phyloP scores from a whole-genome alignment of 2,113 vertebrate species.

The Gymnarchus niloticus region DNA sequence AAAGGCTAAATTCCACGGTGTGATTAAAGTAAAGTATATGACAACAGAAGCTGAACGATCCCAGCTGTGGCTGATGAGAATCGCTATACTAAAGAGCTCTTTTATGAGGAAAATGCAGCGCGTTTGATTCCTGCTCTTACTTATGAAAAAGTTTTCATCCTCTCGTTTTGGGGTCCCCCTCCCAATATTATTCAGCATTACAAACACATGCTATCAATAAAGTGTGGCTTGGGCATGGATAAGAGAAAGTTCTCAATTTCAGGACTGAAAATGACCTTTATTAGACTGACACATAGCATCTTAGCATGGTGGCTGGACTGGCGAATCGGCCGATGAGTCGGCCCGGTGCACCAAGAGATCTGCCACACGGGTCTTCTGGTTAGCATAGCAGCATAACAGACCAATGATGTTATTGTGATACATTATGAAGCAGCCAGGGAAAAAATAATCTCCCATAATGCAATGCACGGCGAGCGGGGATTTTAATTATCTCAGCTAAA shows the following conservation, averaged over 20 bases:
- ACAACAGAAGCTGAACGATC: neutral
- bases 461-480: neutral
- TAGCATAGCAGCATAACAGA: too few relatives aligned
- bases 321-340: neutral
- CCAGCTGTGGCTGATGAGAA: neutral
- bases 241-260: neutral
- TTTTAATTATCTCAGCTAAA: neutral
- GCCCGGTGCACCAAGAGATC: neutral
- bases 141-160: neutral
- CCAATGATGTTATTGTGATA: neutral
- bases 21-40: neutral
- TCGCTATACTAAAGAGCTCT: neutral
- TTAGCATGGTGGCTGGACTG: neutral
- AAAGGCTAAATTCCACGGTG: neutral
- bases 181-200: neutral
- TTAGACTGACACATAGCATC: neutral
- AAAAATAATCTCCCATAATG: neutral
- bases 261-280: neutral
- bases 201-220: neutral
- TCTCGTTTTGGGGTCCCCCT: neutral
- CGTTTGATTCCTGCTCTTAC: neutral
- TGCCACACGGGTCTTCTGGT: too few relatives aligned
- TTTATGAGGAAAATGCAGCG: neutral
- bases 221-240: neutral
- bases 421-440: neutral